Evolutionary conservation across 92 coral and sea anemone genomes (phyloP), one percentile per base, ranked within the genome.

Genomic region (Palythoa heliodiscus): DNA sequence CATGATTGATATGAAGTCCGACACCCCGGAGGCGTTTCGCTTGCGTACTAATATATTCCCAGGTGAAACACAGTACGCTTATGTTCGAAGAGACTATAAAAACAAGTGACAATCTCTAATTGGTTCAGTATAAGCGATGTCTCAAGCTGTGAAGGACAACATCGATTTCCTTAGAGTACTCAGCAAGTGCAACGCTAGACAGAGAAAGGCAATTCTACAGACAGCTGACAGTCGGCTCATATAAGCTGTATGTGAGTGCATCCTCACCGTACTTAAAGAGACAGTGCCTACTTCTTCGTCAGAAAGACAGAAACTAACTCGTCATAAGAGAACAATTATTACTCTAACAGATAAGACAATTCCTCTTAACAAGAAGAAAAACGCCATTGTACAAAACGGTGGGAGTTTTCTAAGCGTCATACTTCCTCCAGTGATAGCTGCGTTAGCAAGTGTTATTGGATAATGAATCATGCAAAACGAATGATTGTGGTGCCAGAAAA

Each of bases 1-100:
- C 22, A 29, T 91, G 55, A 77, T 89, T 73, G 93, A 88, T 64
- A 82, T 88, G 52, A 87, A 86, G 69, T 89, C 91, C 43, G 64
- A 82, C 15, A 91, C 91, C 29, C 89, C 82, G 1, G 85, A 70
- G 20, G 86, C 83, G 50, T 84, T 54, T 54, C 60, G 60, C 17
- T 54, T 54, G 60, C 60, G 60, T 54, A 54, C 60, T 14, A 54
- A 54, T 54, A 54, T 54, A 11, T 54, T 54, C 60, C 60, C 60
- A 11, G 60, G 60, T 11, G 60, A 54, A 54, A 54, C 13, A 54
- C 60, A 54, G 60, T 54, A 54, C 60, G 60, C 60, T 15, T 54
- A 54, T 15, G 60, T 54, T 11, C 13, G 60, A 54, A 11, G 60
- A 11, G 17, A 54, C 17, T 54, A 54, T 54, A 54, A 54, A 54